Evolutionary conservation across 2,113 vertebrate species (phyloP), one percentile per base, ranked within the genome.

Genomic region (Perca schrenkii): DNA sequence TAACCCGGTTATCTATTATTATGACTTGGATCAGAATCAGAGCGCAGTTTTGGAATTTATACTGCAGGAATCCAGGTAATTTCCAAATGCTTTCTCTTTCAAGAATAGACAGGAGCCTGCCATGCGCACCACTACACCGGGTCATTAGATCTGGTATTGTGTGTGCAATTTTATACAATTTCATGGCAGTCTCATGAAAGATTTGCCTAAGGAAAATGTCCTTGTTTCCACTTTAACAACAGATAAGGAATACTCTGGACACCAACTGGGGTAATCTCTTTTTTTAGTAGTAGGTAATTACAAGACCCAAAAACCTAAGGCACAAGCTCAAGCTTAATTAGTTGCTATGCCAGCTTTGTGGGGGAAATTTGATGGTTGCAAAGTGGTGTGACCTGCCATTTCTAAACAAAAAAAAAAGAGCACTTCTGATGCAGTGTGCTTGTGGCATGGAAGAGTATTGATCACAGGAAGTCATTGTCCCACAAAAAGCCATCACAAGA

Each of bases 401-500:
- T 66, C 36, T 12, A 7, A 49, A 52, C 53, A 67, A 34, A 53
- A 53, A n/a, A 53, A 53, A 31, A 40, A 49, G 63, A 76, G 10
- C 62, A 68, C 28, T 56, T 22, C 22, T 62, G 65, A 58, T 74
- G 67, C 65, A 70, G 61, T 53, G 36, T 8, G 43, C 31, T 36
- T 79, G 50, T 46, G 67, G 43, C 40, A 74, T 34, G 50, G 53
- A 82, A 82, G 49, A 80, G 36, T 36, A 28, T 6, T 62, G 50
- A 82, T 89, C 72, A 85, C 56, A 88, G 79, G 22, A 68, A 88
- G 79, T 62, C 85, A 86, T 57, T 79, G 80, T 76, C 71, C 80
- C 85, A 89, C 93, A 92, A 85, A 74, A 93, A 89, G 74, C 84
- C 85, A 84, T 82, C 77, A 90, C 77, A 92, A 86, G 76, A 86